Evolutionary conservation across 2,113 vertebrate species (phyloP).

Genomic region (Lasiurus cinereus): DNA sequence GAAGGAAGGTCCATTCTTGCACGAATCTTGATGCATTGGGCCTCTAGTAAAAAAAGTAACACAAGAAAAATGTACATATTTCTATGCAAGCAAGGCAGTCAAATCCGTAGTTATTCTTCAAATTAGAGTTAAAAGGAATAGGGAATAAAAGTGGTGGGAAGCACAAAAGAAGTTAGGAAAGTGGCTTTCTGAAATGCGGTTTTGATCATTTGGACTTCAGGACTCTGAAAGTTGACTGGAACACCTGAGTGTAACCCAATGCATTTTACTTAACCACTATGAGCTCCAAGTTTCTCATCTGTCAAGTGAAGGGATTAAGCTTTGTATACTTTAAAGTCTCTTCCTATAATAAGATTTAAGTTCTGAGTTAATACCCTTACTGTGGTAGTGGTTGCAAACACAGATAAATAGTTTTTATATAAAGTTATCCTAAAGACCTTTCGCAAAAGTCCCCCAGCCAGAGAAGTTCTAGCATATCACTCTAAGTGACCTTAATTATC

Average conservation of each 20-base stretch:
- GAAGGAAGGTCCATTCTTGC: too few species aligned
- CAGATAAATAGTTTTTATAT: not conserved
- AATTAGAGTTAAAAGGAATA: not conserved
- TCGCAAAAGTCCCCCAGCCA: not conserved
- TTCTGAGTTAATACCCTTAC: not conserved
- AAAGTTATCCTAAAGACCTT: not conserved
- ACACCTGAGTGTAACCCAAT: rapidly evolving
- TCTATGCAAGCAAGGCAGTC: not conserved
- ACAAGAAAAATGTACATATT: not conserved
- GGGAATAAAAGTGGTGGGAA: not conserved
- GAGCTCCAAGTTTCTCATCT: not conserved
- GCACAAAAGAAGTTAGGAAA: not conserved
- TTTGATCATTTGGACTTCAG: not conserved
- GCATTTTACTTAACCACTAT: not conserved
- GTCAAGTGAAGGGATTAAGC: not conserved
- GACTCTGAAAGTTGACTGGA: not conserved
- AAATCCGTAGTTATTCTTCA: not conserved
- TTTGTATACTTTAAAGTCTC: not conserved
- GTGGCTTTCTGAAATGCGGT: not conserved
- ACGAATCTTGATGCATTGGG: too few species aligned
- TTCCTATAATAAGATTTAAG: conserved; percentile 4
- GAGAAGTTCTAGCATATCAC: not conserved
- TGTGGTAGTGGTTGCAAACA: not conserved
- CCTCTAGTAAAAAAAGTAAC: not conserved
- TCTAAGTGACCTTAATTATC: not conserved